phyloP scores from a whole-genome alignment of 2,888 invertebrate species.

The Chironomus tentans region DNA sequence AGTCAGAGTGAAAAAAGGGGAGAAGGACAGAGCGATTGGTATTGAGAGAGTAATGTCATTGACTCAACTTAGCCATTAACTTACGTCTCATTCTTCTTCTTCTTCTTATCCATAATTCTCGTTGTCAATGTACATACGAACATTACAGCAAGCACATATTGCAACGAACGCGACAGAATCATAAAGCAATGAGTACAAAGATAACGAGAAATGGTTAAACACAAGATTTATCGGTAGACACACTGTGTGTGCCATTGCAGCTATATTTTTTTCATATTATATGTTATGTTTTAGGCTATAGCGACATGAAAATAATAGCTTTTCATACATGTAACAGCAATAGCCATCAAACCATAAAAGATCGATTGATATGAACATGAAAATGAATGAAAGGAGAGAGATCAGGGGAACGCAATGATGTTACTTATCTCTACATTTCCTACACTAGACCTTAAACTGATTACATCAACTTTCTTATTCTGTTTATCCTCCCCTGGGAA shows the following conservation, averaged over 20 bases:
- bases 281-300: too few species aligned
- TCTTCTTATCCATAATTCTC: not conserved
- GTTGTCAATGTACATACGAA: too few species aligned
- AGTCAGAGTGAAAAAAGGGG: not conserved
- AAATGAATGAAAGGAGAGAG: not conserved
- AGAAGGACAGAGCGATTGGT: not conserved
- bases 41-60: not conserved
- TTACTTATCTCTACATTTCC: not conserved
- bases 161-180: not conserved
- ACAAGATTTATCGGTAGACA: conserved; percentile 4
- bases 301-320: not conserved
- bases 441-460: too few species aligned
- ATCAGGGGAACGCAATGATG: not conserved
- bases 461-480: too few species aligned
- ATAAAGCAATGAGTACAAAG: not conserved
- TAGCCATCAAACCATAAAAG: not conserved
- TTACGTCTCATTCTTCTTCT: not conserved
- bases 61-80: not conserved
- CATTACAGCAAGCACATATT: not conserved
- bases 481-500: too few species aligned
- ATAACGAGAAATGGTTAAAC: not conserved
- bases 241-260: not conserved
- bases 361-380: conserved; percentile 7
- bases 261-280: not conserved
- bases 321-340: not conserved